Percentiles rank a stretch among this genome's conserved stretches.
phyloP scores from a whole-genome alignment of 2,113 vertebrate genomes.

The Mustela nigripes region DNA sequence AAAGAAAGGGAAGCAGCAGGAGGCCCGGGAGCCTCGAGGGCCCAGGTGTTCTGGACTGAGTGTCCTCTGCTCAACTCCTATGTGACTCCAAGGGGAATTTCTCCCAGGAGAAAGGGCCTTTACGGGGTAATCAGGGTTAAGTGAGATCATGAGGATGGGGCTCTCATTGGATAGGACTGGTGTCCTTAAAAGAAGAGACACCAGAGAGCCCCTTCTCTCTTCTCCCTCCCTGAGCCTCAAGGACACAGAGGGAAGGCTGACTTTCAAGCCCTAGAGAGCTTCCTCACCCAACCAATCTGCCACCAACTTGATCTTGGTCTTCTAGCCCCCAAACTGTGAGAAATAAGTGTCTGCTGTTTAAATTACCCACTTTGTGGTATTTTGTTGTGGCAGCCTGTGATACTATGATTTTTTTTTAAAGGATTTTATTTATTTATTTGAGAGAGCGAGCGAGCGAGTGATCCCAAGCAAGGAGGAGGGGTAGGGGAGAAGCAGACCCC shows the following conservation, averaged over 20 bases:
- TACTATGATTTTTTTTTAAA: not conserved
- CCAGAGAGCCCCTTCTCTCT: not conserved
- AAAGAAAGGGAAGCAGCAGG: no score
- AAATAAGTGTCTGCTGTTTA: not conserved
- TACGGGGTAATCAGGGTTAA: not conserved
- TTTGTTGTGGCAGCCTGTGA: not conserved
- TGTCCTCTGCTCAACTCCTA: fast-evolving
- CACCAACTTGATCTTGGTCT: not conserved
- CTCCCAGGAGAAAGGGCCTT: not conserved
- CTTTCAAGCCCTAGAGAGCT: not conserved
- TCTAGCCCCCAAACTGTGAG: not conserved
- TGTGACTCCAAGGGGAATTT: not conserved
- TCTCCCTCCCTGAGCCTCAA: no score
- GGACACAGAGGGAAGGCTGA: not conserved
- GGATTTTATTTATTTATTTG: no score
- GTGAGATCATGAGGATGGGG: not conserved
- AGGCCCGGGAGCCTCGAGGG: no score
- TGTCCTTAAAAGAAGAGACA: not conserved
- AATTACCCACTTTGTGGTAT: not conserved
- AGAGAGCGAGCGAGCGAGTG: no score
- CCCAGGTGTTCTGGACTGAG: no score
- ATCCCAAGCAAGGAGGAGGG: no score
- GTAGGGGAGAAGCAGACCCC: no score
- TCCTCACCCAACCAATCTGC: not conserved
- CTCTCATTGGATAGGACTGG: not conserved